Evolutionary conservation across 1,140 invertebrate species (phyloP).

Genomic region (Polyergus mexicanus): DNA sequence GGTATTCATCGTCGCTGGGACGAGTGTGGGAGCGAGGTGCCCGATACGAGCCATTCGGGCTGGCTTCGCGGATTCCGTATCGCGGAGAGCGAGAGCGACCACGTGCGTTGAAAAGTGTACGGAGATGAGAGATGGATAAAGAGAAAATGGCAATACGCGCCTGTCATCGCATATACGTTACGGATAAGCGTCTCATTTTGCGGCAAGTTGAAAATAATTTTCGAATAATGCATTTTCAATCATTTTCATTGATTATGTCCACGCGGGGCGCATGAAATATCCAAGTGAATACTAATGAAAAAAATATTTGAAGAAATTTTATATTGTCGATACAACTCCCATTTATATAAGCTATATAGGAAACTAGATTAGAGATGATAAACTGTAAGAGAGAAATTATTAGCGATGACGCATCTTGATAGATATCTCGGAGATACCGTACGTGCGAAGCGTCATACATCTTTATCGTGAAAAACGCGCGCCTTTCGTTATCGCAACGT

Average conservation of each 20-base stretch:
- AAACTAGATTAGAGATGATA: not conserved
- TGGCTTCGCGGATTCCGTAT: slow-evolving; percentile 21
- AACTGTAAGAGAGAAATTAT: not conserved
- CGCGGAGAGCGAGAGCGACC: slow-evolving; percentile 28
- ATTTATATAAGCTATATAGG: not conserved
- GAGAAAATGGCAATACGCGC: slow-evolving; percentile 41
- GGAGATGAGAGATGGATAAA: slow-evolving; percentile 14
- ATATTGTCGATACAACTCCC: not conserved
- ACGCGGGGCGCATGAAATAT: not conserved
- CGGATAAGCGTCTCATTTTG: slow-evolving; percentile 2
- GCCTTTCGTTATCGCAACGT: slow-evolving; percentile 60
- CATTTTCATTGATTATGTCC: not conserved
- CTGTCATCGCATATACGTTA: slow-evolving; percentile 3
- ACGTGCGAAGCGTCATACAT: slow-evolving; percentile 27
- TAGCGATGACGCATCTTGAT: slow-evolving; percentile 24
- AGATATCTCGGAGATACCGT: not conserved
- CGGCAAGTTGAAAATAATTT: not conserved
- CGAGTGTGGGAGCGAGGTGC: slow-evolving; percentile 60
- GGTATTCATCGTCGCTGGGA: slow-evolving; percentile 55
- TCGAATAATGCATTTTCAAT: not conserved
- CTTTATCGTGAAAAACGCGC: slow-evolving; percentile 58
- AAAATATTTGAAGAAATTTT: not conserved
- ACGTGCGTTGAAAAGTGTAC: slow-evolving; percentile 48
- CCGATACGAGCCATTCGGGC: slow-evolving; percentile 50
- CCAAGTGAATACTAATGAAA: not conserved